A percentile compares a stretch with the other conserved stretches of the same genome.
phyloP scores from a whole-genome alignment of 2,113 vertebrate genomes.

The Pycnonotus jocosus region DNA sequence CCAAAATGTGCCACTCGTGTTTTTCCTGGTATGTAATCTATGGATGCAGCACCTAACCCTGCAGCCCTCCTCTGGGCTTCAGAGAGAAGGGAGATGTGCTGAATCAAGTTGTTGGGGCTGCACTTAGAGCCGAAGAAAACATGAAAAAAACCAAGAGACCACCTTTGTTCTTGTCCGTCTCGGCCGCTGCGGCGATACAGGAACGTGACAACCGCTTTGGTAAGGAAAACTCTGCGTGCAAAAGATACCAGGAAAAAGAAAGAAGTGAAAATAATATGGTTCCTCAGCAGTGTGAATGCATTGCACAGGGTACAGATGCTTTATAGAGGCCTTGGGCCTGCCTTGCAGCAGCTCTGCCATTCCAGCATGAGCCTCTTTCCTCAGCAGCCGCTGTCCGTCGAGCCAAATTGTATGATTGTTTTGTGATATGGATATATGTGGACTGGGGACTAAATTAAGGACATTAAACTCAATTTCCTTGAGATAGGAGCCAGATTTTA shows the following conservation, averaged over 20 bases:
- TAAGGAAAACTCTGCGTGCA: neutral
- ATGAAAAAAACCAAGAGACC: neutral
- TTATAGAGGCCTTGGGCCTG: neutral
- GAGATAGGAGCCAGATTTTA: slow-evolving; percentile 59
- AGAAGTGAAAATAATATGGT: neutral
- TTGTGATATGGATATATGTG: slow-evolving; percentile 32
- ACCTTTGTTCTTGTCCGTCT: rapidly evolving
- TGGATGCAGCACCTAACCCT: neutral
- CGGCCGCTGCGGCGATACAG: rapidly evolving
- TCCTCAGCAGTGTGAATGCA: neutral
- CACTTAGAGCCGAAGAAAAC: neutral
- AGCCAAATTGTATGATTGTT: slow-evolving; percentile 16
- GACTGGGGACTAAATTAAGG: slow-evolving; percentile 50
- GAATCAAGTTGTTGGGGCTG: neutral
- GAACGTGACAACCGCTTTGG: rapidly evolving
- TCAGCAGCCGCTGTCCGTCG: neutral
- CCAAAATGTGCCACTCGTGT: neutral
- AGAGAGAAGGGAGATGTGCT: neutral
- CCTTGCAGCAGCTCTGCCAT: slow-evolving; percentile 4
- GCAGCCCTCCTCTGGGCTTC: neutral
- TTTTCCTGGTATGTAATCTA: neutral
- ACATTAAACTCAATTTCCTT: slow-evolving; percentile 58
- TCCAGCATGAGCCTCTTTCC: slow-evolving; percentile 25
- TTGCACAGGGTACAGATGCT: neutral
- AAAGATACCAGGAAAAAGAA: neutral